These are phyloP conservation scores for Poicephalus gulielmi DNA, from an alignment of 2,113 vertebrate species.

Conservation along the genomic window DNA sequence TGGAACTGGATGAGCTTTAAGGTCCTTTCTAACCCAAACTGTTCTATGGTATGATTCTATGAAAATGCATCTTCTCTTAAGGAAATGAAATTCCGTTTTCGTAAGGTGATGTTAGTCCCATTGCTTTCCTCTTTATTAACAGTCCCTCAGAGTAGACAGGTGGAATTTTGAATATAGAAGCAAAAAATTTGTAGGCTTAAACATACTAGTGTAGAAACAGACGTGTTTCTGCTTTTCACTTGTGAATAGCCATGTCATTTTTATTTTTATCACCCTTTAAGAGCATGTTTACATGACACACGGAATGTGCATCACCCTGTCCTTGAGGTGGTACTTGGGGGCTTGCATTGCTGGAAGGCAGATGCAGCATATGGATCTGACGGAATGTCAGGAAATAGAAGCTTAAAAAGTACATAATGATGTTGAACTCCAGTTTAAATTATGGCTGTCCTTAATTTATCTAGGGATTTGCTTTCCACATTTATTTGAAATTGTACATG, in stretches of 20 bases:
- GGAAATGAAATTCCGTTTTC: background rate
- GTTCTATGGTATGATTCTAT: background rate
- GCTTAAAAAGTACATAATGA: background rate
- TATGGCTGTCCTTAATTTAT: background rate
- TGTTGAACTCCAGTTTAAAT: background rate
- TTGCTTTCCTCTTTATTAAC: background rate
- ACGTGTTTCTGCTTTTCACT: background rate
- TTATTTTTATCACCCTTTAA: background rate
- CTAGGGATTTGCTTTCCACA: background rate
- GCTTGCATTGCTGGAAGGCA: background rate
- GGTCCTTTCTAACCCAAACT: background rate
- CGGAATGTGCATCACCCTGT: fast-evolving
- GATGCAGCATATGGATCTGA: background rate
- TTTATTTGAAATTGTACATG: background rate
- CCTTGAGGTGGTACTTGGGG: too few relatives aligned
- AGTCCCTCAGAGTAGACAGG: background rate
- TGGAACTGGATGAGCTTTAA: background rate
- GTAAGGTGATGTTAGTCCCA: background rate
- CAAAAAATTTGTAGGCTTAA: background rate
- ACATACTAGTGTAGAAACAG: background rate
- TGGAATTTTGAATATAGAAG: background rate
- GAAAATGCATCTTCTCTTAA: background rate
- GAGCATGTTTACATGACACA: fast-evolving
- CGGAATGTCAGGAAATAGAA: background rate
- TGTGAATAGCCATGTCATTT: background rate